Percentiles rank a stretch among this genome's conserved stretches.
These are phyloP conservation scores for Phasia obesa DNA, from an alignment of 2,888 invertebrate genomes.

Conservation along the genomic window DNA sequence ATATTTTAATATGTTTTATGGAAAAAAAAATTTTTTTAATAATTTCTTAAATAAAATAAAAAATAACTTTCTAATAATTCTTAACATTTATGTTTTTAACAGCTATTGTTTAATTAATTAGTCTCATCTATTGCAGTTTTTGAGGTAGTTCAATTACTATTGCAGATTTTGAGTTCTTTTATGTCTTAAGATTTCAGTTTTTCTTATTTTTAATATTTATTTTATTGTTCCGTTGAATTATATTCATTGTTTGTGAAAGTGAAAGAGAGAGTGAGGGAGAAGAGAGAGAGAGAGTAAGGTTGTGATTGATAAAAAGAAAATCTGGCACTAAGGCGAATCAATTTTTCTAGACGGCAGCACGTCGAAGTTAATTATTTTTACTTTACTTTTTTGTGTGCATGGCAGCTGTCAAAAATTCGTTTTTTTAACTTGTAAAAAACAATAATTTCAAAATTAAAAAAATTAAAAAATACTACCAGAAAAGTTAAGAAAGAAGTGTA, in stretches of 20 bases:
- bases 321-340: not conserved
- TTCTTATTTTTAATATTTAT: conserved; percentile 62
- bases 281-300: not conserved
- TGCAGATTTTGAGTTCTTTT: conserved; percentile 77
- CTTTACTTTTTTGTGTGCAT: too few species aligned
- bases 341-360: too few species aligned
- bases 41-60: conserved; percentile 47
- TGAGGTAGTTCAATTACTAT: conserved; percentile 83
- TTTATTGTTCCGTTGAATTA: conserved; percentile 69
- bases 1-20: conserved; percentile 6
- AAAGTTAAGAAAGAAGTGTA: too few species aligned
- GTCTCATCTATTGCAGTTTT: conserved; percentile 73
- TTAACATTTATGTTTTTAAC: conserved; percentile 54
- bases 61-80: conserved; percentile 42
- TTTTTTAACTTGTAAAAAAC: too few species aligned
- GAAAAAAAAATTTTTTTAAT: conserved; percentile 21
- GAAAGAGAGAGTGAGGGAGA: not conserved
- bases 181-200: conserved; percentile 71
- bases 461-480: too few species aligned
- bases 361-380: too few species aligned
- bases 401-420: too few species aligned
- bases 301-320: not conserved
- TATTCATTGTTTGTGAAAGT: conserved; percentile 58
- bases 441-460: too few species aligned
- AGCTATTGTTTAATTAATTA: conserved; percentile 64